A percentile compares a stretch with the other conserved stretches of the same genome.
These are phyloP conservation scores for Drosophila macrospina DNA, from an alignment of 2,888 invertebrate genomes.

Conservation along the genomic window DNA sequence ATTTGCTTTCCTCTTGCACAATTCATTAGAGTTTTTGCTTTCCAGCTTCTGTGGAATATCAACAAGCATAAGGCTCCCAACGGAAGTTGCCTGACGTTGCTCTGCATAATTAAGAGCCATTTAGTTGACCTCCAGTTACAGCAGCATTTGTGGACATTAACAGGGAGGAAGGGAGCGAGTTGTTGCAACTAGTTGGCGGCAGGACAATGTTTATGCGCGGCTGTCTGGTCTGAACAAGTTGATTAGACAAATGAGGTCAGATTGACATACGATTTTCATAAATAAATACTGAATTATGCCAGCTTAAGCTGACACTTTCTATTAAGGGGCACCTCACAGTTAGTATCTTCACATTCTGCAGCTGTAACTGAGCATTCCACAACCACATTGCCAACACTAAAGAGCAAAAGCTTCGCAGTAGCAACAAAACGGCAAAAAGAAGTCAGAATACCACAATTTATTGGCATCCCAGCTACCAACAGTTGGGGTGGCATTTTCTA, in stretches of 20 bases:
- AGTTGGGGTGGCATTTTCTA: conserved; percentile 12
- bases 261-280: neutral
- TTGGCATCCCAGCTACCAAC: neutral
- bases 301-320: too few species aligned
- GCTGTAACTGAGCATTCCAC: neutral
- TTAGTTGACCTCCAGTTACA: conserved; percentile 9
- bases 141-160: conserved; percentile 1
- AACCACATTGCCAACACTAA: neutral
- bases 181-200: neutral
- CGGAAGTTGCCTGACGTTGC: conserved; percentile 3
- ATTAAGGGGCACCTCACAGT: too few species aligned
- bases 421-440: neutral
- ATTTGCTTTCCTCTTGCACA: neutral
- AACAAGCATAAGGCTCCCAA: conserved; percentile 3
- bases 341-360: too few species aligned
- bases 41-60: conserved; percentile 4
- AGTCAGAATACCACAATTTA: conserved; percentile 8
- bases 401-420: neutral
- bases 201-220: neutral
- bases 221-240: neutral
- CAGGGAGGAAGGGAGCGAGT: neutral
- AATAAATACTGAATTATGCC: neutral
- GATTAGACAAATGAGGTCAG: neutral
- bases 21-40: conserved; percentile 6
- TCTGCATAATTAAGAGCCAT: conserved; percentile 26